Evolutionary conservation across 2,113 vertebrate genomes (phyloP), one percentile per base, ranked within the genome.

Genomic region (Fulmarus glacialis): DNA sequence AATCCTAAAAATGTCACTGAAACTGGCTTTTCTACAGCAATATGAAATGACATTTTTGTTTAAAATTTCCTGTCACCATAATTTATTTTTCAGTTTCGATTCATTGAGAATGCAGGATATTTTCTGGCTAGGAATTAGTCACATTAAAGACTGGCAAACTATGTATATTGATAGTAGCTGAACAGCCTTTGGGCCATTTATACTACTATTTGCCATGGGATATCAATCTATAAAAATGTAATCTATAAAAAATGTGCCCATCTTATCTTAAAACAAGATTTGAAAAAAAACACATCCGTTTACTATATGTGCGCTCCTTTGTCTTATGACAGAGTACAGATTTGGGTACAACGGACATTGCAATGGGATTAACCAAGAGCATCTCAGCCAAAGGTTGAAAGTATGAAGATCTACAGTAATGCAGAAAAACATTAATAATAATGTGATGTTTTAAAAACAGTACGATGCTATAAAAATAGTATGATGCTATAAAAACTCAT

Each of bases 1-100:
- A 87, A 93, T 78, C 56, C 74, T 84, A 90, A 95, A 97, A 95
- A 78, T 64, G 50, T 60, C 73, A 89, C 13, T 59, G 58, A 90
- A 94, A 95, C 32, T 73, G 47, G 38, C 13, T 93, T 94, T 95
- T 82, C 60, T 53, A 85, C 38, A 93, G 67, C 42, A 67, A 79
- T 26, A 74, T 9, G 23, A 89, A 93, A 91, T 78, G 6, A 83
- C 42, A 74, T 71, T 93, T 89, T 87, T 87, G 43, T 80, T 87
- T 82, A 70, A 90, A 73, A 86, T 62, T 85, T 89, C n/a, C 21
- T 92, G 71, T 88, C 80, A 94, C 40, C 30, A 66, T 64, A 63
- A 90, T 48, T 87, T 81, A 71, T 77, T 85, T 89, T 93, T 80
- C 43, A 83, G 38, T 60, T 66, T 82, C 5, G 2, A 85, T 62